phyloP scores from a whole-genome alignment of 2,113 vertebrate species.

The Hypomesus transpacificus region DNA sequence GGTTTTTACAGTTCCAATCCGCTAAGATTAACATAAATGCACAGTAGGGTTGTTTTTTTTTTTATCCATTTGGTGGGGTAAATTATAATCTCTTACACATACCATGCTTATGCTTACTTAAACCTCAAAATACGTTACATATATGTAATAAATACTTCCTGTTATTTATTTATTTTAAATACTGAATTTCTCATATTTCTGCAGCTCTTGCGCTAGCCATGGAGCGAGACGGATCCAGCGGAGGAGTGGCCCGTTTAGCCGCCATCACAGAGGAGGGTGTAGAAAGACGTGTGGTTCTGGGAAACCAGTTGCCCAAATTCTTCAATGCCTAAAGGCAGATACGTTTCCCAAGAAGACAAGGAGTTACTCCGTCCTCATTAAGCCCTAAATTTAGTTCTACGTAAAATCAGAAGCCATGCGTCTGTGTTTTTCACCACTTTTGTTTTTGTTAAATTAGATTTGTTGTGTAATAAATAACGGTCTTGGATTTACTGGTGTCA shows the following conservation, averaged over 20 bases:
- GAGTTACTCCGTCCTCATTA: neutral
- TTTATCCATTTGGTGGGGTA: no score
- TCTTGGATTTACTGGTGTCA: neutral
- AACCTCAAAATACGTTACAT: no score
- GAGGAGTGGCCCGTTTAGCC: slow-evolving; percentile 82
- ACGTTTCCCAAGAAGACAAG: no score
- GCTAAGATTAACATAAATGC: no score
- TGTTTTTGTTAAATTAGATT: neutral
- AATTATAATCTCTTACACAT: no score
- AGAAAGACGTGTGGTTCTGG: slow-evolving; percentile 80
- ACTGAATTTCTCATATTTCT: neutral
- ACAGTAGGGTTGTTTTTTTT: no score
- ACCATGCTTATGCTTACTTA: no score
- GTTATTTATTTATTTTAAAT: neutral
- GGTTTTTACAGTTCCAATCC: no score
- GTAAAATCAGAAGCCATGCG: neutral
- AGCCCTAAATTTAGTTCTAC: neutral
- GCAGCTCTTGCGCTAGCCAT: slow-evolving; percentile 85
- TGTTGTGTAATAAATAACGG: neutral
- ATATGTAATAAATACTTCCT: neutral
- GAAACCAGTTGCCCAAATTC: slow-evolving; percentile 79
- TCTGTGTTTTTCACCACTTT: neutral
- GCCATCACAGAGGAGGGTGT: slow-evolving; percentile 81
- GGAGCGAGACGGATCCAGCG: slow-evolving; percentile 88
- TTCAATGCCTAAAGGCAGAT: slow-evolving; percentile 27